Evolutionary conservation across 2,888 invertebrate genomes (phyloP).

Genomic region (Scaptomyza flava): DNA sequence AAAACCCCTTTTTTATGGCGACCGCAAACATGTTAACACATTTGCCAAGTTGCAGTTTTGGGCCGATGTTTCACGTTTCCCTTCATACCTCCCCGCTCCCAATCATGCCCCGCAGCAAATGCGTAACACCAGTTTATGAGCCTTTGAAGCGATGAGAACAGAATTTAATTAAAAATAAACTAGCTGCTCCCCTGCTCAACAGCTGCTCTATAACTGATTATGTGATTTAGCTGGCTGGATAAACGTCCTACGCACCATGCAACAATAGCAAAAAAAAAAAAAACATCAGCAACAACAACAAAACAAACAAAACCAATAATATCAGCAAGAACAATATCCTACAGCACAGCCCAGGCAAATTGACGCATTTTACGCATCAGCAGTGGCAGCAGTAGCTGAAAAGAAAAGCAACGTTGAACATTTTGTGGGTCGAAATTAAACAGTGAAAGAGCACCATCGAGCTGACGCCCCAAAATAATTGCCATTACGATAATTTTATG

Average conservation of each 20-base stretch:
- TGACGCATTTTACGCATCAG: conserved; percentile 40
- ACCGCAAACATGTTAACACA: conserved; percentile 75
- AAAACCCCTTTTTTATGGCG: conserved; percentile 62
- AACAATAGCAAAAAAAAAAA: conserved; percentile 11
- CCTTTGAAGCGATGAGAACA: conserved; percentile 33
- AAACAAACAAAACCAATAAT: conserved; percentile 16
- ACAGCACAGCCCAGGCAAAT: conserved; percentile 7
- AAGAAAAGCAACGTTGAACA: conserved; percentile 18
- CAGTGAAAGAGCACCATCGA: conserved; percentile 48
- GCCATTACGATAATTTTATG: conserved; percentile 27
- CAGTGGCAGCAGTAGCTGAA: conserved; percentile 1
- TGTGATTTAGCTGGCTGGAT: conserved; percentile 37
- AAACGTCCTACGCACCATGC: conserved; percentile 7
- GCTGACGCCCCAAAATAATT: conserved; percentile 34
- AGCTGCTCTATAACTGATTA: conserved; percentile 49
- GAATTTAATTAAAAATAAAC: conserved; percentile 74
- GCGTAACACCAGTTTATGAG: conserved; percentile 66
- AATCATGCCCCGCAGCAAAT: conserved; percentile 33
- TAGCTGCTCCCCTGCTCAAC: conserved; percentile 22
- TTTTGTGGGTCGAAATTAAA: conserved; percentile 59
- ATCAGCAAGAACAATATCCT: conserved; percentile 8
- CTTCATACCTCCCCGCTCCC: neutral
- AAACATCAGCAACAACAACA: conserved; percentile 13
- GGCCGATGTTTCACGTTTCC: conserved; percentile 21
- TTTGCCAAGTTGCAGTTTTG: conserved; percentile 59